Evolutionary conservation across 2,113 vertebrate genomes (phyloP).

Genomic region (Sorex araneus): DNA sequence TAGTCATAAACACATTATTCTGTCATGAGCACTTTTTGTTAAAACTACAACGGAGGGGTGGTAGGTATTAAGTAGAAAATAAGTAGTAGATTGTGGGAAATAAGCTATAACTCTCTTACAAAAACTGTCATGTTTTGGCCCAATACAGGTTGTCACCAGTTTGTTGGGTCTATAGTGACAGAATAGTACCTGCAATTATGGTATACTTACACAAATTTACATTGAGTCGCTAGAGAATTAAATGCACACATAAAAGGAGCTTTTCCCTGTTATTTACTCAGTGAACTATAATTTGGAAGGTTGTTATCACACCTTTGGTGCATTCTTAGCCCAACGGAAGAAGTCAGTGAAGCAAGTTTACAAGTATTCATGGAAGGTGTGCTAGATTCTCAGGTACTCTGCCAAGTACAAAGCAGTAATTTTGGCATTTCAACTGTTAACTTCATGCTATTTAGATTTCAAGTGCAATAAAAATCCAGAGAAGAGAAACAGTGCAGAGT

Average conservation of each 20-base stretch:
- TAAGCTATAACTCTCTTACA: constrained; percentile 43
- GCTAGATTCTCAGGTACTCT: constrained; percentile 40
- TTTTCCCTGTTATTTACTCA: constrained; percentile 54
- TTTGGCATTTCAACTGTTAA: constrained; percentile 68
- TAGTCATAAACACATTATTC: constrained; percentile 38
- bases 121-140: constrained; percentile 31
- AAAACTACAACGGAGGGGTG: constrained; percentile 41
- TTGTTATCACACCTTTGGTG: constrained; percentile 1
- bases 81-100: not conserved
- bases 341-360: constrained; percentile 46
- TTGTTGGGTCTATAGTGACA: constrained; percentile 35
- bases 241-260: constrained; percentile 5
- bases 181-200: constrained; percentile 2
- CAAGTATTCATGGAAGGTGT: constrained; percentile 41
- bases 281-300: constrained; percentile 48
- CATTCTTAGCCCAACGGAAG: constrained; percentile 44
- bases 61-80: not conserved
- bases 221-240: constrained; percentile 46
- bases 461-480: constrained; percentile 30
- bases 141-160: not conserved
- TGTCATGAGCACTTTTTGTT: constrained; percentile 21
- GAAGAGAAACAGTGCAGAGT: constrained; percentile 19
- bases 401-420: constrained; percentile 40
- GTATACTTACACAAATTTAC: constrained; percentile 29
- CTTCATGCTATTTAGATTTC: constrained; percentile 39